Percentiles rank a stretch among this genome's conserved stretches.
phyloP scores from a whole-genome alignment of 2,888 invertebrate species.

The Drosophila quinaria region DNA sequence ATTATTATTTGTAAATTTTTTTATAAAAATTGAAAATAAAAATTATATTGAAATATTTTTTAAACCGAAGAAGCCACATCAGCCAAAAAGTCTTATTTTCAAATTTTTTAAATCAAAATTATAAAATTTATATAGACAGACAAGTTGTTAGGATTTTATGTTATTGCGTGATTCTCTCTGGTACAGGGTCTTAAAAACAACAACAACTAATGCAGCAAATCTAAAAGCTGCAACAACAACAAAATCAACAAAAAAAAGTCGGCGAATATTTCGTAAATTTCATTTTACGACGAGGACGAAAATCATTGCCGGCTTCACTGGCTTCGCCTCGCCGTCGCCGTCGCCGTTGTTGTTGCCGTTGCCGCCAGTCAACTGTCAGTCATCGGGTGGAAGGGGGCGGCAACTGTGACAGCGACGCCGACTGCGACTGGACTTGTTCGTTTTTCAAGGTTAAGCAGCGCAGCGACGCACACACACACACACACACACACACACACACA shows the following conservation, averaged over 20 bases:
- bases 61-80: no score
- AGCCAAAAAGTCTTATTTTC: no score
- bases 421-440: conserved; percentile 82
- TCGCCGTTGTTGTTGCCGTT: conserved; percentile 3
- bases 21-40: no score
- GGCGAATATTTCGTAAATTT: conserved; percentile 74
- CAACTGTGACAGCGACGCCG: conserved; percentile 34
- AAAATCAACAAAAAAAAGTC: conserved; percentile 28
- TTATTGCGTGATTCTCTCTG: no score
- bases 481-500: conserved; percentile 35
- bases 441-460: conserved; percentile 84
- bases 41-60: no score
- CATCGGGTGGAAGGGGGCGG: conserved; percentile 6
- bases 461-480: conserved; percentile 19
- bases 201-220: conserved; percentile 24
- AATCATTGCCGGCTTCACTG: conserved; percentile 73
- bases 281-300: conserved; percentile 75
- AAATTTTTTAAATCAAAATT: no score
- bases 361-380: conserved; percentile 51
- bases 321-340: not conserved
- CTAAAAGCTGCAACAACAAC: conserved; percentile 25
- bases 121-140: no score
- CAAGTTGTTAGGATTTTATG: no score
- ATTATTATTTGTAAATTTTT: no score
- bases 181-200: conserved; percentile 8